Evolutionary conservation across 2,888 invertebrate genomes (phyloP).

Genomic region (Gandaritis pyraliata): DNA sequence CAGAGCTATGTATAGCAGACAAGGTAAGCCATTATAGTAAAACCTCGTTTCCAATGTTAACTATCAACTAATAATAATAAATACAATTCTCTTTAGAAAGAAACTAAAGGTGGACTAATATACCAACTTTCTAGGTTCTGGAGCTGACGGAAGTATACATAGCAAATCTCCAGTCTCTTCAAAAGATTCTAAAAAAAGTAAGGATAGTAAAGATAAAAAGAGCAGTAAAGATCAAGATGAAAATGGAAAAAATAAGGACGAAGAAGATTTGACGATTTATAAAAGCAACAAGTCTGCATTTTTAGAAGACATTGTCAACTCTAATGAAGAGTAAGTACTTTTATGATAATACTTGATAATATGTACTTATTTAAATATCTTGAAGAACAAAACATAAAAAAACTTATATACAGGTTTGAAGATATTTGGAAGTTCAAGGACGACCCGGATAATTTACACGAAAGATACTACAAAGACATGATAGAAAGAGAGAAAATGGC

Average conservation of each 20-base stretch:
- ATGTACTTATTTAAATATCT: no score
- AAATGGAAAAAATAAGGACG: constrained; percentile 84
- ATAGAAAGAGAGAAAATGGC: constrained; percentile 92
- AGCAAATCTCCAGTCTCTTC: constrained; percentile 90
- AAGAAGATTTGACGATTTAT: constrained; percentile 86
- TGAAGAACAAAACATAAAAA: no score
- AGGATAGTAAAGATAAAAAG: constrained; percentile 88
- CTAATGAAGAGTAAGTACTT: constrained; percentile 88
- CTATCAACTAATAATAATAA: no score
- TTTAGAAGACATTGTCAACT: constrained; percentile 88
- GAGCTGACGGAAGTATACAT: constrained; percentile 89
- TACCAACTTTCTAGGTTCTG: constrained; percentile 64
- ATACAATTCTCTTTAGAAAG: no score
- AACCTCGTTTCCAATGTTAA: no score
- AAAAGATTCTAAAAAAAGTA: constrained; percentile 91
- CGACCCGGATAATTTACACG: constrained; percentile 89
- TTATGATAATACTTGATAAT: no score
- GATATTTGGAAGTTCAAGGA: constrained; percentile 93
- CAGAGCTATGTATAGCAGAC: constrained; percentile 91
- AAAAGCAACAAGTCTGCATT: constrained; percentile 89
- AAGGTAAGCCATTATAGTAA: constrained; percentile 75
- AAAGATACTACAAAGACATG: constrained; percentile 91
- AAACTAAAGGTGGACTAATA: no score
- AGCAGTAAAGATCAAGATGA: constrained; percentile 70
- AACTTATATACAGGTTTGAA: constrained; percentile 82